phyloP scores from a whole-genome alignment of 2,888 invertebrate genomes.

The Hydriomena furcata region DNA sequence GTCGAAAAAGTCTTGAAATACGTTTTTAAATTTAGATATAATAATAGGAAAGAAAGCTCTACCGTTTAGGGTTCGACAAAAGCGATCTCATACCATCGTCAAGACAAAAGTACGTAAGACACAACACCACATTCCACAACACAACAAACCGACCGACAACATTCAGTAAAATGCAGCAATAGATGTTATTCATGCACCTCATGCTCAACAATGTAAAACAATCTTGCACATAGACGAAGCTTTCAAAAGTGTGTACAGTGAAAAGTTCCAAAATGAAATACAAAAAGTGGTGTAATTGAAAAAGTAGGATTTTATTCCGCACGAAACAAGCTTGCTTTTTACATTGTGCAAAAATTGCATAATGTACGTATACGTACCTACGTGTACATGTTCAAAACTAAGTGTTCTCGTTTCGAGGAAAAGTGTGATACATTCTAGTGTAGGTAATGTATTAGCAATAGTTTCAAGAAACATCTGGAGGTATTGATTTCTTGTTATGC shows the following conservation, averaged over 20 bases:
- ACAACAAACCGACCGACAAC: conserved; percentile 51
- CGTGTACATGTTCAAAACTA: conserved; percentile 27
- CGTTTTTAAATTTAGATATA: conserved; percentile 7
- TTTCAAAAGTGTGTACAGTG: conserved; percentile 19
- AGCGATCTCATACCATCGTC: conserved; percentile 59
- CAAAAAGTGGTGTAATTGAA: conserved; percentile 5
- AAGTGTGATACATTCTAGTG: conserved; percentile 6
- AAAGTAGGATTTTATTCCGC: conserved; percentile 24
- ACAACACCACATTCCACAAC: conserved; percentile 76
- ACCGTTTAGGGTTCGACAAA: conserved; percentile 61
- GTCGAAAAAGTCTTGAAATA: conserved; percentile 48
- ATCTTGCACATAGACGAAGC: conserved; percentile 35
- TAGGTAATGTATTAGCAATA: not conserved
- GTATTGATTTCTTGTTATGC: conserved; percentile 10
- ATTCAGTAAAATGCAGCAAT: conserved; percentile 56
- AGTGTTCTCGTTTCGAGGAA: conserved; percentile 13
- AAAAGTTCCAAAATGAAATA: conserved; percentile 2
- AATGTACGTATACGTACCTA: conserved; percentile 35
- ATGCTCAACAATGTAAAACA: conserved; percentile 45
- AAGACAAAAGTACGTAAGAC: conserved; percentile 53
- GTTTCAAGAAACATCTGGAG: conserved; percentile 5
- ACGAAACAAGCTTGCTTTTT: conserved; percentile 44
- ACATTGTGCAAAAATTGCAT: conserved; percentile 32
- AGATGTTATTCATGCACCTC: conserved; percentile 84
- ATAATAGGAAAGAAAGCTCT: conserved; percentile 25